Percentiles rank a stretch among this genome's conserved stretches.
Conservation (phyloP, 2,113 vertebrate genomes). For the Melanotaenia duboulayi region DNA sequence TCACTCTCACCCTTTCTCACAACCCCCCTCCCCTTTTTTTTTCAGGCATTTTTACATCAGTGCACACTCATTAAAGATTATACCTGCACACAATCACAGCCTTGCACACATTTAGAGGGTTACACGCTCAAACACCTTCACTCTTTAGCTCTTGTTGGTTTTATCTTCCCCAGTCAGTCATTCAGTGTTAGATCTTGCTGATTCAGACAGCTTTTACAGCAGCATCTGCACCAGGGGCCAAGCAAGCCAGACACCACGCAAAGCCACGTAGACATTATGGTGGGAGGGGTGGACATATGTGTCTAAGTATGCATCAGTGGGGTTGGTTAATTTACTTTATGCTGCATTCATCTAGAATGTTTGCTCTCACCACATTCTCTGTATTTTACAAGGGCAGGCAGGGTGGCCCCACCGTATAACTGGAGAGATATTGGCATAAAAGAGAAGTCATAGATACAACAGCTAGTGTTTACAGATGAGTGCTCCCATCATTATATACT, state of each 20-base stretch:
- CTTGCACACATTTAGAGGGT: background rate
- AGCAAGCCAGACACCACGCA: constrained; percentile 54
- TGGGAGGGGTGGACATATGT: constrained; percentile 7
- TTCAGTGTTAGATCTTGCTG: constrained; percentile 77
- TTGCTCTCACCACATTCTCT: background rate
- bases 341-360: constrained; percentile 11
- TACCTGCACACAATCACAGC: background rate
- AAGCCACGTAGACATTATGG: constrained; percentile 47
- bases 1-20: constrained; percentile 24
- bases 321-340: constrained; percentile 23
- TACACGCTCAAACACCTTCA: constrained; percentile 52
- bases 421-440: constrained; percentile 1
- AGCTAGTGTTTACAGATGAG: constrained; percentile 23
- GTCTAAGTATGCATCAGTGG: constrained; percentile 24
- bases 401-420: background rate
- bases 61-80: constrained; percentile 2
- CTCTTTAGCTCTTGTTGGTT: constrained; percentile 46
- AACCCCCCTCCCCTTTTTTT: background rate
- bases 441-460: constrained; percentile 16
- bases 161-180: constrained; percentile 69
- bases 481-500: constrained; percentile 18
- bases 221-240: constrained; percentile 71
- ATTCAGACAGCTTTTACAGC: constrained; percentile 75
- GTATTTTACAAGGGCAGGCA: constrained; percentile 13
- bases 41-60: constrained; percentile 21